Percentiles rank a stretch among this genome's conserved stretches.
Conservation (phyloP, 2,797 vertebrate species). For the Diglossa cyanea region DNA sequence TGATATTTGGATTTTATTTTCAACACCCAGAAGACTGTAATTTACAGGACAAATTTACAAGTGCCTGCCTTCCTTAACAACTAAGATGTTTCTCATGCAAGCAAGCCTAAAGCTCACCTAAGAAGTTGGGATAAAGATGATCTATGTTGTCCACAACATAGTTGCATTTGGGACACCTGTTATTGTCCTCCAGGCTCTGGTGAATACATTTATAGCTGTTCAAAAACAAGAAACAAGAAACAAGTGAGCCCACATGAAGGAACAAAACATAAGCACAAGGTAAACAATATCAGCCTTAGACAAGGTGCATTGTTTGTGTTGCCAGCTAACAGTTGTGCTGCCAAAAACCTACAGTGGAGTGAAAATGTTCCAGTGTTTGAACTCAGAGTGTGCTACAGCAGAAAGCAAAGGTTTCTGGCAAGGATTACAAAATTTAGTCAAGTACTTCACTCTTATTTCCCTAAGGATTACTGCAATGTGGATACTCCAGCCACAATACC, state of each 20-base stretch:
- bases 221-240: neutral
- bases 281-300: neutral
- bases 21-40: neutral
- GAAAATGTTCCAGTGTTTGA: neutral
- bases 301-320: neutral
- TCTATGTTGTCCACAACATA: conserved; percentile 98
- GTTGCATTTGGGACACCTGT: conserved; percentile 98
- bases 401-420: neutral
- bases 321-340: neutral
- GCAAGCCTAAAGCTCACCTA: conserved; percentile 82
- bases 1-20: neutral
- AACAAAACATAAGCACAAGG: neutral
- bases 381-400: neutral
- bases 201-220: conserved; percentile 97
- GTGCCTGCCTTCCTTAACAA: neutral
- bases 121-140: conserved; percentile 98
- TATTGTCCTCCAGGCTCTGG: conserved; percentile 97
- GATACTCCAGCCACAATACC: neutral
- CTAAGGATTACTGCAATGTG: neutral
- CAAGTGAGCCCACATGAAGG: neutral
- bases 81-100: neutral
- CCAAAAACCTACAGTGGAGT: neutral
- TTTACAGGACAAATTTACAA: neutral
- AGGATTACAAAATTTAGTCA: neutral
- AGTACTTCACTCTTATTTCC: neutral